Percentiles rank a stretch among this genome's conserved stretches.
Conservation (phyloP, 2,113 vertebrate species). For the Callaeas wilsoni region DNA sequence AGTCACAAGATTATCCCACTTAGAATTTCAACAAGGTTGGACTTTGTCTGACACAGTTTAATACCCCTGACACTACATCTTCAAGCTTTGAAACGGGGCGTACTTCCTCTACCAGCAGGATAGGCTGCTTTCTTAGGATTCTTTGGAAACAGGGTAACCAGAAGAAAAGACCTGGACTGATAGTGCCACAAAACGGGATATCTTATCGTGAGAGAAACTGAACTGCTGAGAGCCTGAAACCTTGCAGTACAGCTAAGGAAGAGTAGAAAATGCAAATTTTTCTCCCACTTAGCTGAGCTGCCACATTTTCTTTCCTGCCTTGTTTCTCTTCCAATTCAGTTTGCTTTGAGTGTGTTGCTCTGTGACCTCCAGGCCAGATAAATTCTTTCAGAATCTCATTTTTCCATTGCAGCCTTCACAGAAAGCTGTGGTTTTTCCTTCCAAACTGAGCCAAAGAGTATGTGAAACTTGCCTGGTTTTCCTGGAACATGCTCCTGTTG, state of each 20-base stretch:
- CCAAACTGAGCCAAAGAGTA: neutral
- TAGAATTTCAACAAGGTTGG: neutral
- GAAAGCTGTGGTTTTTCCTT: neutral
- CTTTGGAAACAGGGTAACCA: neutral
- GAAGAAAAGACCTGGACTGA: neutral
- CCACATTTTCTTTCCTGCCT: neutral
- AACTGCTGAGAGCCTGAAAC: neutral
- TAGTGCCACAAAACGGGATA: neutral
- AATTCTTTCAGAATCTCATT: neutral
- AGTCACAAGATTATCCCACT: neutral
- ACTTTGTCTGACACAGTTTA: neutral
- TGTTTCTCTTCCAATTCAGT: neutral
- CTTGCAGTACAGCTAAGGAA: neutral
- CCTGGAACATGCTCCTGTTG: neutral
- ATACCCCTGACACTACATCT: neutral
- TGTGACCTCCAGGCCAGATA: neutral
- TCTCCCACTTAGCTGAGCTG: neutral
- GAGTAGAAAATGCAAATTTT: neutral
- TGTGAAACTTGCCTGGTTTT: neutral
- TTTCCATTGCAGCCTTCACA: neutral
- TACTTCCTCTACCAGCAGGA: neutral
- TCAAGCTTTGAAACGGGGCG: neutral
- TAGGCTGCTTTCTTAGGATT: neutral
- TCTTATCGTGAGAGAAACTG: neutral
- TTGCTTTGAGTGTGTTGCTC: neutral